Conservation (phyloP, 53 echinoderm and acorn worm species). For the Holothuria leucospilota region DNA sequence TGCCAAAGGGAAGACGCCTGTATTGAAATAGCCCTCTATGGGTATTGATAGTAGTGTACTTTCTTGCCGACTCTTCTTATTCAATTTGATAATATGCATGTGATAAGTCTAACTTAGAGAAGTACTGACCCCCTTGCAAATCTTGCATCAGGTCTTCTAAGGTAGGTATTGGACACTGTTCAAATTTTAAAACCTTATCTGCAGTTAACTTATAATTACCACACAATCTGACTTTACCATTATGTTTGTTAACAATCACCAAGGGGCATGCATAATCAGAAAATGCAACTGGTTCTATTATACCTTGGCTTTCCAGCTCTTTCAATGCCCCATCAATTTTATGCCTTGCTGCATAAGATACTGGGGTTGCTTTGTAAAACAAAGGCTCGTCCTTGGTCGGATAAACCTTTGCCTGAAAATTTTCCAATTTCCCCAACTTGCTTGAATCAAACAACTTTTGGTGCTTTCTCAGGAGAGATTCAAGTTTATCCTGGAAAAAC, state of each 20-base stretch:
- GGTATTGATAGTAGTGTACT: constrained; percentile 64
- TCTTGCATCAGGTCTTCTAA: constrained; percentile 55
- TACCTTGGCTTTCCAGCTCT: too few species aligned
- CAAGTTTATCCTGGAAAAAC: not conserved
- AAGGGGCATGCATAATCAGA: too few species aligned
- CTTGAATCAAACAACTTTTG: constrained; percentile 32
- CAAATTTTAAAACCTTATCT: constrained; percentile 53
- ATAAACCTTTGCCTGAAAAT: constrained; percentile 38
- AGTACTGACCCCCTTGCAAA: constrained; percentile 50
- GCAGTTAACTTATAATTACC: constrained; percentile 64
- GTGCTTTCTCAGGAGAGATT: not conserved
- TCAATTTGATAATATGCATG: too few species aligned
- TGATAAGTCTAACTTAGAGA: too few species aligned
- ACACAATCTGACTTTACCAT: constrained; percentile 56
- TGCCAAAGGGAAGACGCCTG: constrained; percentile 55
- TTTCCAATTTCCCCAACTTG: constrained; percentile 10
- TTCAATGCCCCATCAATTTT: constrained; percentile 36
- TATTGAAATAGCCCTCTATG: too few species aligned
- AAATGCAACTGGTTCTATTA: too few species aligned
- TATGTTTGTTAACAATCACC: constrained; percentile 52
- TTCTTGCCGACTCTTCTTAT: constrained; percentile 33
- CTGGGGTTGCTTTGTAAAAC: constrained; percentile 63
- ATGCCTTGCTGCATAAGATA: constrained; percentile 48
- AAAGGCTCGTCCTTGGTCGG: not conserved
- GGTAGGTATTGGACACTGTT: too few species aligned